These are phyloP conservation scores for Odontesthes bonariensis DNA, from an alignment of 2,113 vertebrate genomes.

Conservation along the genomic window DNA sequence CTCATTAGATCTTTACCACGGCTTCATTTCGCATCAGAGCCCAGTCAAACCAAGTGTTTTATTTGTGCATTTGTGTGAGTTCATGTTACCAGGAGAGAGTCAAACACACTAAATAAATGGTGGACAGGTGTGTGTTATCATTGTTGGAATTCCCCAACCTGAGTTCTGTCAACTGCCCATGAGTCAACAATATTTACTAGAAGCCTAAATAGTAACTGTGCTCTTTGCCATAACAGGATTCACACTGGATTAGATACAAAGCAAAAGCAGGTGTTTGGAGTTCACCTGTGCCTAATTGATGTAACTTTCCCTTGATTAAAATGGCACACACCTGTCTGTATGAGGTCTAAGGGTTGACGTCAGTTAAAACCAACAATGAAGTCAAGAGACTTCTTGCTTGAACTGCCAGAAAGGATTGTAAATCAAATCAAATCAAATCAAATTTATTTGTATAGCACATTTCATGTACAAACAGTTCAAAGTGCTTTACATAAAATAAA, in stretches of 20 bases:
- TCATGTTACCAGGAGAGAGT: neutral
- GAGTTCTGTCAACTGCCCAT: slow-evolving; percentile 40
- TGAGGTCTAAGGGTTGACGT: too few relatives aligned
- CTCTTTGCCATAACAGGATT: neutral
- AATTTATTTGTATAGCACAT: too few relatives aligned
- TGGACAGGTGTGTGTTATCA: slow-evolving; percentile 24
- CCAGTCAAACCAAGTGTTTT: neutral
- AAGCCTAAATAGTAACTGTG: slow-evolving; percentile 4
- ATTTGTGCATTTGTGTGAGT: neutral
- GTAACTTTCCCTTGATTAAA: neutral
- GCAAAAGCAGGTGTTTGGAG: neutral
- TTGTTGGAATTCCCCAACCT: slow-evolving; percentile 58
- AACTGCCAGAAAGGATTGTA: too few relatives aligned
- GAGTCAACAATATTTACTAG: slow-evolving; percentile 6
- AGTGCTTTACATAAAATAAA: too few relatives aligned
- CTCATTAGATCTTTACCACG: neutral
- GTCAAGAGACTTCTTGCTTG: too few relatives aligned
- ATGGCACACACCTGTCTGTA: neutral
- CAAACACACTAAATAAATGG: slow-evolving; percentile 1
- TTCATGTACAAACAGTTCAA: too few relatives aligned
- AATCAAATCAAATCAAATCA: too few relatives aligned
- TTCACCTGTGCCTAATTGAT: neutral
- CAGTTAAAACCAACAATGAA: neutral
- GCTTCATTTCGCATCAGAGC: neutral
- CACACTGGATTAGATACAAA: neutral